Conservation (phyloP, 2,797 vertebrate species). For the Psittacula echo region DNA sequence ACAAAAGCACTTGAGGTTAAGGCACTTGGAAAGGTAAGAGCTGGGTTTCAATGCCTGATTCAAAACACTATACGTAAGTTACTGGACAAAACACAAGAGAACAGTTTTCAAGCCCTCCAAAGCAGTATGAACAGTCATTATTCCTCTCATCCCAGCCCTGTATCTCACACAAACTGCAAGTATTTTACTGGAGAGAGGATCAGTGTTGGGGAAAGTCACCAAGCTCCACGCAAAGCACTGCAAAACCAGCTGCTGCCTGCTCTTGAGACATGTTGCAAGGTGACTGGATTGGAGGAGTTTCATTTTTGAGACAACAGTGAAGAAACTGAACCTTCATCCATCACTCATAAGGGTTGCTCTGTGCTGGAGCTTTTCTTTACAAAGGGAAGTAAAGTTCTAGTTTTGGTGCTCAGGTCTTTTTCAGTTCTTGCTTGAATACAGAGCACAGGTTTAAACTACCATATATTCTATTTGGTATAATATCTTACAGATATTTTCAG, state of each 20-base stretch:
- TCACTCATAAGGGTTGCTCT: accelerated
- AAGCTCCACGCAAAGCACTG: not conserved
- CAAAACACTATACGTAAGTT: not conserved
- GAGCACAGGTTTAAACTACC: not conserved
- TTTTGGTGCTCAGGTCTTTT: not conserved
- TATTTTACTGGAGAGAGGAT: not conserved
- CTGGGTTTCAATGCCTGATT: not conserved
- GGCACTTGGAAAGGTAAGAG: not conserved
- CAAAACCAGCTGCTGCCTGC: not conserved
- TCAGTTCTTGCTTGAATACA: not conserved
- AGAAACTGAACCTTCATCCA: not conserved
- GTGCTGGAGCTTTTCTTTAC: not conserved
- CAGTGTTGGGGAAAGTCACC: not conserved
- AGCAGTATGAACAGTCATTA: not conserved
- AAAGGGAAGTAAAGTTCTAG: not conserved
- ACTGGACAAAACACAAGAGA: not conserved
- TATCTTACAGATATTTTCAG: no score
- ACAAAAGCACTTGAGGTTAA: not conserved
- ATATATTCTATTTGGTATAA: not conserved
- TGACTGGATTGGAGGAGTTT: accelerated
- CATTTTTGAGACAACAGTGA: not conserved
- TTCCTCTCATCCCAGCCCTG: not conserved
- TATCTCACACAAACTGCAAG: not conserved
- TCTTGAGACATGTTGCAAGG: not conserved
- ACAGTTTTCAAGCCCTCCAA: not conserved